phyloP scores from a whole-genome alignment of 2,797 vertebrate genomes.

The Aulostomus chinensis region DNA sequence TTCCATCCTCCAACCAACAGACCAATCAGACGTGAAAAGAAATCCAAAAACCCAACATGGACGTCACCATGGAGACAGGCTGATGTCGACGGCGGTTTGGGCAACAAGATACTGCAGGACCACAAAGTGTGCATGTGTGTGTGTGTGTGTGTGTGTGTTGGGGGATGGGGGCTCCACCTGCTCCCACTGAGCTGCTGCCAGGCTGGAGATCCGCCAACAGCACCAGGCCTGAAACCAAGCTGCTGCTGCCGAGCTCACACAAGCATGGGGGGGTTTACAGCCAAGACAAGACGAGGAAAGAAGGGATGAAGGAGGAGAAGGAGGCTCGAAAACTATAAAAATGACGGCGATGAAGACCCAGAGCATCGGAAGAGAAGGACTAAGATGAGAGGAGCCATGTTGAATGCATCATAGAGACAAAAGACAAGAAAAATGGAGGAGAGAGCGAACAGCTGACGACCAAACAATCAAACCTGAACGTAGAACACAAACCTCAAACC shows the following conservation, averaged over 20 bases:
- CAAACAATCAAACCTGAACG: no score
- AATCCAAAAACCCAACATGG: constrained; percentile 42
- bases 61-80: constrained; percentile 59
- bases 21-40: constrained; percentile 56
- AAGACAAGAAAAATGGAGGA: no score
- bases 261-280: no score
- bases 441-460: no score
- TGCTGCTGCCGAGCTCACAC: constrained; percentile 52
- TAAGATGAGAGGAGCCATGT: no score
- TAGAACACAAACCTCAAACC: no score
- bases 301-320: background rate
- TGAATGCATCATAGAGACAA: no score
- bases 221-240: constrained; percentile 70
- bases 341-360: no score
- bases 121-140: constrained; percentile 16
- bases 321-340: no score
- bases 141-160: constrained; percentile 27
- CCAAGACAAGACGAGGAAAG: constrained; percentile 31
- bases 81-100: constrained; percentile 39
- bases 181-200: constrained; percentile 81
- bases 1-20: no score
- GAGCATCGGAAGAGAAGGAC: no score
- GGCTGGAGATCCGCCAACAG: constrained; percentile 85
- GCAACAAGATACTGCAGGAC: constrained; percentile 44
- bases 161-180: constrained; percentile 83